Evolutionary conservation across 2,113 vertebrate species (phyloP).

Genomic region (Oncorhynchus gorbuscha): DNA sequence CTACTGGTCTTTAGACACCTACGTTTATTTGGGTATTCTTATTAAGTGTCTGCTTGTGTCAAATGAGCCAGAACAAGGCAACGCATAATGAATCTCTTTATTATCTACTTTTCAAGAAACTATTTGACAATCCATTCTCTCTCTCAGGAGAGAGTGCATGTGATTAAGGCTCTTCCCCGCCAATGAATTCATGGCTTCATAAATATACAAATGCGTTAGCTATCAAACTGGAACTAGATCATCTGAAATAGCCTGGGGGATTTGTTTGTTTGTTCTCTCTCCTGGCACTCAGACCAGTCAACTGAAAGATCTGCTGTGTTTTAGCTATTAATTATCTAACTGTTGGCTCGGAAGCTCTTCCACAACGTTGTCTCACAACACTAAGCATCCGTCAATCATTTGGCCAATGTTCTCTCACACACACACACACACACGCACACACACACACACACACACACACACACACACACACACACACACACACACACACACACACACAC

Average conservation of each 20-base stretch:
- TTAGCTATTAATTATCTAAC: background rate
- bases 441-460: no score
- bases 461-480: no score
- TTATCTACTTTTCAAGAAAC: constrained; percentile 48
- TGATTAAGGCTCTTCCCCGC: constrained; percentile 70
- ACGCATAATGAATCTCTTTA: background rate
- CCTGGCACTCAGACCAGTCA: background rate
- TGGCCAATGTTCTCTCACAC: background rate
- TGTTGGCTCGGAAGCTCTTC: background rate
- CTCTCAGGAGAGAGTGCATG: constrained; percentile 57
- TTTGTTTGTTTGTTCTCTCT: constrained; percentile 11
- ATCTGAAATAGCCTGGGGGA: constrained; percentile 39
- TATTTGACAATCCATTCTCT: constrained; percentile 51
- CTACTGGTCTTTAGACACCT: no score
- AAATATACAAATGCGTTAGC: constrained; percentile 66
- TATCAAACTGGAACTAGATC: constrained; percentile 62
- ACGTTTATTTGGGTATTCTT: no score
- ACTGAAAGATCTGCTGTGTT: background rate
- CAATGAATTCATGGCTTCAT: constrained; percentile 73
- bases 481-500: no score
- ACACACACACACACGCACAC: no score
- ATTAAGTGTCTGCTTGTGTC: background rate
- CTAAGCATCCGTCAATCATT: background rate
- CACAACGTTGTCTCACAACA: background rate
- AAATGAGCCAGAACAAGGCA: background rate